Base-by-base conservation (phyloP, 2,888 invertebrate genomes). In the Drosophila vallismaia region DNA sequence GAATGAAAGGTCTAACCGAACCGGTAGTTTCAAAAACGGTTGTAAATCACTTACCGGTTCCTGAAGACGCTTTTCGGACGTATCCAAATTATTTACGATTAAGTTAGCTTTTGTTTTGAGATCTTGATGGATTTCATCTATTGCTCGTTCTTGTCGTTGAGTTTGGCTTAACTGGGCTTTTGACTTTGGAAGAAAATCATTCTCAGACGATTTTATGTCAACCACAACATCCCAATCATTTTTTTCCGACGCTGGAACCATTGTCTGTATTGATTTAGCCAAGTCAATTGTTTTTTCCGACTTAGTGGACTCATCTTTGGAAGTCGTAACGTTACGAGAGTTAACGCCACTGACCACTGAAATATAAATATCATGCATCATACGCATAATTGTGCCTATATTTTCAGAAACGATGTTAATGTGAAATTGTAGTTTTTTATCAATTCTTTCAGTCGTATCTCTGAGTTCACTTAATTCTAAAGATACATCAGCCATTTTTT, bases 211-310 rank as follows among this genome's bases (percentile, higher is more conserved):
- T 89, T 97, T 97, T 3, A 97, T 97, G 10, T 97, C 97, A 0
- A 97, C 96, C 9, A 97, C 96, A 4, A 97, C 96, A 89, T 96
- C 95, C 97, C 97, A 97, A 3, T 97, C 97, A 96, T 97, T 97
- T 91, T 97, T 97, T 89, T 96, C 96, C 0, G 96, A 96, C 0
- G 97, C 96, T 57, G 95, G 95, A 88, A 96, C 94, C 92, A 97
- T 96, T 0, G 97, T 97, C 75, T 95, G 94, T 89, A 97, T 96
- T 92, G 96, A 95, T 86, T 95, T 95, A 0, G 96, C 95, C 31
- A 97, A 93, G 3, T 94, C 94, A 91, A 97, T 96, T 74, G 97
- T 94, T 92, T 96, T 97, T 88, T 95, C 96, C 10, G 93, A 93
- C 83, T 94, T 94, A 4, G 10, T 33, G 10, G 33, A 33, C 4